Evolutionary conservation across 2,797 vertebrate genomes (phyloP), one percentile per base, ranked within the genome.

Genomic region (Jordanella pulchra): DNA sequence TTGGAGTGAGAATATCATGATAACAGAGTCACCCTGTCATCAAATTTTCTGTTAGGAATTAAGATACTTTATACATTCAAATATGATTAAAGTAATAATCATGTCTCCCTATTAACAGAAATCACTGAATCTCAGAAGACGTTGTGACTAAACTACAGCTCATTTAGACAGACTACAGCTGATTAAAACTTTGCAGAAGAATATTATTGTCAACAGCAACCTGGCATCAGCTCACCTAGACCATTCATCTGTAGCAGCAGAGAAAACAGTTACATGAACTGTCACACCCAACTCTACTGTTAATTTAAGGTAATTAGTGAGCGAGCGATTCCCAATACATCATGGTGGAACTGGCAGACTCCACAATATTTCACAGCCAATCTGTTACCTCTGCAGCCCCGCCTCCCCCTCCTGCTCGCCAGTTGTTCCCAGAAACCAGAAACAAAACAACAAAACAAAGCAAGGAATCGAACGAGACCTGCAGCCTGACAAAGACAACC

Each of bases 241-340:
- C 91, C 92, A 94, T 95, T 94, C 94, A 93, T 95, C 93, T 95
- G 93, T 90, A 92, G 93, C 92, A 81, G 92, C 91, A 94, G 93
- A 92, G 93, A 94, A 95, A 95, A 95, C 94, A 94, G 93, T 94
- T 94, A 90, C 87, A 77, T 94, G 93, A 94, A 95, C 92, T 94
- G 94, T 95, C 94, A 95, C 94, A 94, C 92, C 91, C 89, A 94
- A 93, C 93, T 94, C 93, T 94, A 95, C 94, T 94, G 93, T 95
- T 95, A 94, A 95, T 95, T 94, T 94, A 94, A 94, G 93, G 93
- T 94, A 95, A 95, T 95, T 95, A 95, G 93, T 87, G 86, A 93
- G 93, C 90, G 87, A 95, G 89, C 90, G 94, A 94, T 95, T 95
- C 93, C 91, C 94, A 93, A 95, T 95, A 94, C 93, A 95, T 95